Conservation (phyloP, 35 echinoderm and acorn worm species). For the Holothuria glaberrima region DNA sequence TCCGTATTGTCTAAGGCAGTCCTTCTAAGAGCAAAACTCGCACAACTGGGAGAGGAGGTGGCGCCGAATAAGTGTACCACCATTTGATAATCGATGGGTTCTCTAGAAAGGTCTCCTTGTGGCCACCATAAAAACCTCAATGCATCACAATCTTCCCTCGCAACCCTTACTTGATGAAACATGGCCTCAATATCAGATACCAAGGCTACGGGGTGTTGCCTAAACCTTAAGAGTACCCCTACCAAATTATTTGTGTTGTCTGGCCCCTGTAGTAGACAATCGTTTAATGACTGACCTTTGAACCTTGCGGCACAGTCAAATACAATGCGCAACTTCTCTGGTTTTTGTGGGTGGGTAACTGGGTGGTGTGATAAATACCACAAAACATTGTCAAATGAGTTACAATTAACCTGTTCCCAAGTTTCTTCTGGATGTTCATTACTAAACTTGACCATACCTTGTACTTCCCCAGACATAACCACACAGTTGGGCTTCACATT, state of each 20-base stretch:
- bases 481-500: neutral
- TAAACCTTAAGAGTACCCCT: conserved; percentile 57
- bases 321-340: conserved; percentile 53
- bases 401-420: neutral
- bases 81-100: conserved; percentile 36
- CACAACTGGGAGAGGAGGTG: conserved; percentile 62
- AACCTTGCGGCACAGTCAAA: conserved; percentile 64
- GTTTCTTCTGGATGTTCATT: neutral
- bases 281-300: conserved; percentile 57
- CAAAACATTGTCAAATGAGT: neutral
- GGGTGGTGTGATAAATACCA: conserved; percentile 62
- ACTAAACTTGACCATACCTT: neutral
- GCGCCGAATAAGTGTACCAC: conserved; percentile 69
- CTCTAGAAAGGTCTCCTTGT: conserved; percentile 45
- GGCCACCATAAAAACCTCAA: conserved; percentile 68
- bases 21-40: conserved; percentile 56
- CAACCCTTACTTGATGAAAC: conserved; percentile 34
- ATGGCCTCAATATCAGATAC: conserved; percentile 50
- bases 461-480: neutral
- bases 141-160: conserved; percentile 39
- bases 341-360: conserved; percentile 56
- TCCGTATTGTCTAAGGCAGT: conserved; percentile 25
- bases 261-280: conserved; percentile 49
- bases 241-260: conserved; percentile 54
- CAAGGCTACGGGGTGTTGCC: conserved; percentile 39